These are phyloP conservation scores for Oceanodroma leucorhoa DNA, from an alignment of 2,797 vertebrate species.

Conservation along the genomic window DNA sequence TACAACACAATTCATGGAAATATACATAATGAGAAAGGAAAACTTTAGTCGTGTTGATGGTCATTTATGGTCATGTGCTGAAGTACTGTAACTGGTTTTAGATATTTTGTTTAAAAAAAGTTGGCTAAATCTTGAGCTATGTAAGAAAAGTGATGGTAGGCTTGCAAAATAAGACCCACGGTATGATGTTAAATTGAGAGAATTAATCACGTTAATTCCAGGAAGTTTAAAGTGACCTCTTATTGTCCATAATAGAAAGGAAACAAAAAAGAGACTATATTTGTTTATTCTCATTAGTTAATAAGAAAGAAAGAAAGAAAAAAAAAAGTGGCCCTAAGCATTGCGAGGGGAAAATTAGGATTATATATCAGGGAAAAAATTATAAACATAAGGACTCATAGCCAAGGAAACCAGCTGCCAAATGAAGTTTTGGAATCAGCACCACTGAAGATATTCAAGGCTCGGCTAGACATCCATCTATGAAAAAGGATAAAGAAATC, in stretches of 20 bases:
- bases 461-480: neutral
- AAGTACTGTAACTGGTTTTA: neutral
- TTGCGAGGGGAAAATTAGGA: neutral
- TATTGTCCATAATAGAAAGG: neutral
- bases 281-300: neutral
- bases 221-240: neutral
- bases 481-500: constrained; percentile 18
- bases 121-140: neutral
- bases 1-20: neutral
- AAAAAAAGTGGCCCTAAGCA: neutral
- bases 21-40: neutral
- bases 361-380: neutral
- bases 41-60: neutral
- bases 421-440: neutral
- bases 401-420: constrained; percentile 1
- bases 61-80: constrained; percentile 7
- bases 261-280: neutral
- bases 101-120: neutral
- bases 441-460: constrained; percentile 6
- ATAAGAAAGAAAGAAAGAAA: neutral
- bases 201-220: neutral
- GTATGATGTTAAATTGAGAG: neutral
- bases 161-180: neutral
- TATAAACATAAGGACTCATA: neutral
- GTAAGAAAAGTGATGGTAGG: neutral